Evolutionary conservation across 1,140 invertebrate species (phyloP).

Genomic region (Dermatophagoides farinae): DNA sequence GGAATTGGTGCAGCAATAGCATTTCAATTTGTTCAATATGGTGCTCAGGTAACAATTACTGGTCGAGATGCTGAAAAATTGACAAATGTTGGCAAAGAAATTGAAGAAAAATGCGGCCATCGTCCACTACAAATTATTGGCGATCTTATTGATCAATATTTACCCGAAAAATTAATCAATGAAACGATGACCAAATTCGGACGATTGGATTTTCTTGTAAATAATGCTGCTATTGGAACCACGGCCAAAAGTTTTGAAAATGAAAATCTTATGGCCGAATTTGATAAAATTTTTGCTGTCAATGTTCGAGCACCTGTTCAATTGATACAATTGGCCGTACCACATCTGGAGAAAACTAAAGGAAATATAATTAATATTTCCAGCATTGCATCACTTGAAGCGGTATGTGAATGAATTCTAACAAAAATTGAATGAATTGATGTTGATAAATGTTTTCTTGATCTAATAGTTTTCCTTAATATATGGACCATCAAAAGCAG

Average conservation of each 20-base stretch:
- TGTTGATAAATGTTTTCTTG: too few relatives aligned
- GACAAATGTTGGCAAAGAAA: background rate
- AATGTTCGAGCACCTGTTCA: slow-evolving; percentile 2
- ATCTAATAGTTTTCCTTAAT: too few relatives aligned
- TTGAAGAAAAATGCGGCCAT: background rate
- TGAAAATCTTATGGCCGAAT: background rate
- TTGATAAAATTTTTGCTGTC: background rate
- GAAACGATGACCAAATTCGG: background rate
- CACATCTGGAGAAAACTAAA: background rate
- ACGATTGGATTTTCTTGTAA: background rate
- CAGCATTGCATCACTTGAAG: background rate
- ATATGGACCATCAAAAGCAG: too few relatives aligned
- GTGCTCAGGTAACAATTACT: slow-evolving; percentile 42
- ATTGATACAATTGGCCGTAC: background rate
- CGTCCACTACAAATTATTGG: background rate
- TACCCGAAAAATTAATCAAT: background rate
- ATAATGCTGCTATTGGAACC: background rate
- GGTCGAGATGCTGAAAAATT: slow-evolving; percentile 49
- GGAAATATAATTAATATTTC: slow-evolving; percentile 2
- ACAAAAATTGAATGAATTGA: slow-evolving; percentile 20
- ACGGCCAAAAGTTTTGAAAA: background rate
- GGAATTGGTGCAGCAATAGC: slow-evolving; percentile 62
- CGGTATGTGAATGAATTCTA: slow-evolving; percentile 21
- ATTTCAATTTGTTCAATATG: slow-evolving; percentile 46
- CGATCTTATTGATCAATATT: background rate